Evolutionary conservation across 2,888 invertebrate genomes (phyloP).

Genomic region (Cephus spinipes): DNA sequence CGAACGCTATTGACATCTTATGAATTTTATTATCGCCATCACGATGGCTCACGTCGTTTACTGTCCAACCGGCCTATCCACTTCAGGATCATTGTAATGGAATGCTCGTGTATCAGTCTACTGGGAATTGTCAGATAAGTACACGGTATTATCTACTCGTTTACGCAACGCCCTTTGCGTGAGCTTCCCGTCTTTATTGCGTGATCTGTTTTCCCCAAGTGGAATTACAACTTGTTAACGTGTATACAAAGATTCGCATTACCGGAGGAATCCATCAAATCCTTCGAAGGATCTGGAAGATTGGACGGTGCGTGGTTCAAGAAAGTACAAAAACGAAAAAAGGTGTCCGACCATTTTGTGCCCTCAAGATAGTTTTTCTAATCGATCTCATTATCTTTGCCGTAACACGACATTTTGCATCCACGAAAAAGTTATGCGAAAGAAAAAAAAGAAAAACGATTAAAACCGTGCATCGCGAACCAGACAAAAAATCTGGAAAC

Average conservation of each 20-base stretch:
- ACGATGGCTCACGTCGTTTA: not conserved
- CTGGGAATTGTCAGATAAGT: not conserved
- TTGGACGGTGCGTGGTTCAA: too few species aligned
- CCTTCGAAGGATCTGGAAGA: not conserved
- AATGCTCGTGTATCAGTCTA: not conserved
- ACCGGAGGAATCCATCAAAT: not conserved
- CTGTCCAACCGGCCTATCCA: not conserved
- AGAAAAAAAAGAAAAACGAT: not conserved
- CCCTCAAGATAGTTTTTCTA: not conserved
- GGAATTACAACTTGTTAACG: not conserved
- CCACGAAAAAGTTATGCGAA: not conserved
- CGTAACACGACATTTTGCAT: not conserved
- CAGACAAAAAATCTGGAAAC: not conserved
- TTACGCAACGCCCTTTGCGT: not conserved
- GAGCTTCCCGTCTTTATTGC: not conserved
- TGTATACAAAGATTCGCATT: not conserved
- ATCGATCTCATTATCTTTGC: not conserved
- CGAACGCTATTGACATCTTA: not conserved
- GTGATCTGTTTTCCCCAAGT: not conserved
- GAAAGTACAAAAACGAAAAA: too few species aligned
- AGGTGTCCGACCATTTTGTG: too few species aligned
- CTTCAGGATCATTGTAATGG: not conserved
- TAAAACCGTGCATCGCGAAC: not conserved
- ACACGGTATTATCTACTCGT: not conserved
- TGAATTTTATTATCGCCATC: not conserved